These are phyloP conservation scores for Samia ricini DNA, from an alignment of 1,140 invertebrate genomes.

Conservation along the genomic window DNA sequence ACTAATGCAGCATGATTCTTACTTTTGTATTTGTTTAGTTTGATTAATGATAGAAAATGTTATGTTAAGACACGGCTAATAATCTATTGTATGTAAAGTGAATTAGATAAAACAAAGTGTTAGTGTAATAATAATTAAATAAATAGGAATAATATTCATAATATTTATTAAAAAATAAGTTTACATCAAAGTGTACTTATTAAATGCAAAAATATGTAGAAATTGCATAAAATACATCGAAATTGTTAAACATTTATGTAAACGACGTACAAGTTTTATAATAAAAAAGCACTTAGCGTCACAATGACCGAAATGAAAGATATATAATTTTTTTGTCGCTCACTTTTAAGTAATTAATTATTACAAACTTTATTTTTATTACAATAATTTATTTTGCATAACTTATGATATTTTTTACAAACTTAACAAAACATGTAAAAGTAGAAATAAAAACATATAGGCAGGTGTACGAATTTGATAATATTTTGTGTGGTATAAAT, in stretches of 20 bases:
- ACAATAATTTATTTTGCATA: not conserved
- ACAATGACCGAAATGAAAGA: not conserved
- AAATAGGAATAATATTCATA: not conserved
- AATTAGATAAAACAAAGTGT: too few species aligned
- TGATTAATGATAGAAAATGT: not conserved
- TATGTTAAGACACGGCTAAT: not conserved
- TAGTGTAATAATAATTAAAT: not conserved
- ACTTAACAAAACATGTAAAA: not conserved
- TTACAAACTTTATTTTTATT: too few species aligned
- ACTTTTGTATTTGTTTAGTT: not conserved
- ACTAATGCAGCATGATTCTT: not conserved
- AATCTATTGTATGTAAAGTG: not conserved
- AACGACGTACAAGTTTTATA: not conserved
- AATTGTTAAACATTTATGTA: not conserved
- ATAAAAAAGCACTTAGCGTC: not conserved
- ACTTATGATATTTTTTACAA: not conserved
- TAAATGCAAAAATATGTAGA: not conserved
- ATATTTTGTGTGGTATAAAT: not conserved
- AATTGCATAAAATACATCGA: not conserved
- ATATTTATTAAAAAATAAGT: not conserved
- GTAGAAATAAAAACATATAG: not conserved
- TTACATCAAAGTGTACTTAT: not conserved
- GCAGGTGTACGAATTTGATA: not conserved
- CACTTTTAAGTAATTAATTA: too few species aligned
- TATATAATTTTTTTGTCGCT: not conserved